Evolutionary conservation across 2,888 invertebrate genomes (phyloP), one percentile per base, ranked within the genome.

Genomic region (Megamerina dolium): DNA sequence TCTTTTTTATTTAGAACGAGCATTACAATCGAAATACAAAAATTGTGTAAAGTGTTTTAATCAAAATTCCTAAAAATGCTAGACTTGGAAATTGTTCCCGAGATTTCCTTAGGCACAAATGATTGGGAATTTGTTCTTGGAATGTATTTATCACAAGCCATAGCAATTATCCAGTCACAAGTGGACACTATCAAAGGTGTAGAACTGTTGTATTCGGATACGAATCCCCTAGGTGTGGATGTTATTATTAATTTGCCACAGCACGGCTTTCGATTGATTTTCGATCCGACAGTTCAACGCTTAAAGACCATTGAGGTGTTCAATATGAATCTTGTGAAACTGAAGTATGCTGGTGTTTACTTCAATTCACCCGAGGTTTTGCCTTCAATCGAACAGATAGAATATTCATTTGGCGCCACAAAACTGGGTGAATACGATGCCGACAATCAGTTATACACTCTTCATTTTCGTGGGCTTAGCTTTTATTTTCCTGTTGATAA

Each of bases 371-470:
- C 94, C 10, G 91, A 93, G 75, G 87, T 95, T 49, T 80, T 88
- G 72, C 96, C 97, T 52, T 93, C 95, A 50, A 91, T 97, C 62
- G 93, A 96, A 74, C 94, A 95, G 73, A 94, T 99, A 56, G 97
- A 97, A 74, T 92, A 95, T 75, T 94, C 93, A 41, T 99, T 99
- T 76, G 97, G 97, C 53, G 96, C 97, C 48, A 99, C 99, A 23
- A 94, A 95, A 74, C 97, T 97, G 20, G 97, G 96, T 58, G 90
- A 94, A 37, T 97, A 95, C 72, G 96, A 97, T 76, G 85, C 91
- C 46, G 90, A 92, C 68, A 87, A 92, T 58, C 92, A 95, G 73
- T 79, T 94, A 48, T 97, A 96, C 75, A 89, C 92, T 54, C 78
- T 97, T 58, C 94, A 94, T 74, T 99, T 99, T 74, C 79, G 96